Percentiles rank a stretch among this genome's conserved stretches.
phyloP scores from a whole-genome alignment of 2,797 vertebrate species.

The Gallinago stenura region DNA sequence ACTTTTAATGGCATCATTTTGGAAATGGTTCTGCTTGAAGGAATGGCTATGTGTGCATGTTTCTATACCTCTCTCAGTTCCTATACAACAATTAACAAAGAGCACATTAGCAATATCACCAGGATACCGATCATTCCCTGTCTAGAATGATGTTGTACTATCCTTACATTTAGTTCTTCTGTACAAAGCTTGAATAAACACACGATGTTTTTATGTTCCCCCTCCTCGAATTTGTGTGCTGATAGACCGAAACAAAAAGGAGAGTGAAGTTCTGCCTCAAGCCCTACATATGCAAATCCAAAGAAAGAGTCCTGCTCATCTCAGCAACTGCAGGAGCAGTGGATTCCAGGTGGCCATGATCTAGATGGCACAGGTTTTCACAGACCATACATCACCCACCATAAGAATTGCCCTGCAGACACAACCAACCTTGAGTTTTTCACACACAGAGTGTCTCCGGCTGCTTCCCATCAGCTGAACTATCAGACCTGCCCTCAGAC shows the following conservation, averaged over 20 bases:
- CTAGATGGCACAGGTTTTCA: background rate
- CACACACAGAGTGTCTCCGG: background rate
- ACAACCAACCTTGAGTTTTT: background rate
- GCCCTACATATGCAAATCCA: background rate
- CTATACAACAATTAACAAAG: background rate
- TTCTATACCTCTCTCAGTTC: background rate
- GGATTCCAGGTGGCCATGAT: background rate
- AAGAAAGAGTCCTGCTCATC: background rate
- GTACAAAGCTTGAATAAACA: background rate
- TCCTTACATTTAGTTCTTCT: background rate
- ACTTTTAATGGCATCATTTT: slow-evolving; percentile 39
- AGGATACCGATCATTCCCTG: background rate
- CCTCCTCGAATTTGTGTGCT: background rate
- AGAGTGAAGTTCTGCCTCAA: background rate
- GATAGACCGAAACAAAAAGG: background rate
- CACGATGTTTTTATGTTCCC: background rate
- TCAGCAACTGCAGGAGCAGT: background rate
- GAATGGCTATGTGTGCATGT: background rate
- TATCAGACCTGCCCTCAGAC: background rate
- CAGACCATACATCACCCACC: background rate
- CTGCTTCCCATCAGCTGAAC: background rate
- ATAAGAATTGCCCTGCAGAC: background rate
- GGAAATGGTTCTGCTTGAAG: slow-evolving; percentile 33
- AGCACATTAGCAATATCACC: background rate
- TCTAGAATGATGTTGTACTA: background rate